These are phyloP conservation scores for Chascanopsetta lugubris DNA, from an alignment of 2,113 vertebrate genomes.

Conservation along the genomic window DNA sequence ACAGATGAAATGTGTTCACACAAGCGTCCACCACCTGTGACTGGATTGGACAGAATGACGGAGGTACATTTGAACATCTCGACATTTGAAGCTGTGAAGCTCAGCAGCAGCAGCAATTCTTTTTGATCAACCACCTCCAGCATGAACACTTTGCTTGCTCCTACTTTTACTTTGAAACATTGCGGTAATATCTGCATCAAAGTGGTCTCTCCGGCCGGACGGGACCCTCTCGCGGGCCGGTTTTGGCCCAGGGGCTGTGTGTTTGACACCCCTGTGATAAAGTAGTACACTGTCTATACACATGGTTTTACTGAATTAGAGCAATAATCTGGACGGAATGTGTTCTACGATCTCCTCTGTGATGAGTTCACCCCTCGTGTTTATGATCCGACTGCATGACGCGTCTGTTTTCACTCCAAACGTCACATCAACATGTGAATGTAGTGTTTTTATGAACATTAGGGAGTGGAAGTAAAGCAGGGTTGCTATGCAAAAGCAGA, in stretches of 20 bases:
- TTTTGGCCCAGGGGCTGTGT: no score
- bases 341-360: conserved; percentile 7
- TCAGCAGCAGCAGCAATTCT: no score
- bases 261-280: no score
- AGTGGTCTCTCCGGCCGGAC: no score
- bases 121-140: no score
- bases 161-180: no score
- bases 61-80: no score
- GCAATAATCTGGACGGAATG: conserved; percentile 43
- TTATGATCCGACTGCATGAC: conserved; percentile 53
- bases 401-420: not conserved
- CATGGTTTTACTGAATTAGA: conserved; percentile 20
- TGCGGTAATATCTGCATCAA: no score
- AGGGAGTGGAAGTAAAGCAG: conserved; percentile 52
- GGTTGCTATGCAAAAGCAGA: conserved; percentile 36
- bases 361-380: conserved; percentile 11
- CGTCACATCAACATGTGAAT: conserved; percentile 17
- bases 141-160: no score
- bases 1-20: not conserved
- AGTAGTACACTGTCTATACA: conserved; percentile 13
- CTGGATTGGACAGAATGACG: not conserved
- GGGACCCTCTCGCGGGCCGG: no score
- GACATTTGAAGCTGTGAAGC: no score
- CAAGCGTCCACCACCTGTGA: not conserved
- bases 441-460: conserved; percentile 45